Base-by-base conservation (phyloP, 2,888 invertebrate species). In the Operophtera brumata region DNA sequence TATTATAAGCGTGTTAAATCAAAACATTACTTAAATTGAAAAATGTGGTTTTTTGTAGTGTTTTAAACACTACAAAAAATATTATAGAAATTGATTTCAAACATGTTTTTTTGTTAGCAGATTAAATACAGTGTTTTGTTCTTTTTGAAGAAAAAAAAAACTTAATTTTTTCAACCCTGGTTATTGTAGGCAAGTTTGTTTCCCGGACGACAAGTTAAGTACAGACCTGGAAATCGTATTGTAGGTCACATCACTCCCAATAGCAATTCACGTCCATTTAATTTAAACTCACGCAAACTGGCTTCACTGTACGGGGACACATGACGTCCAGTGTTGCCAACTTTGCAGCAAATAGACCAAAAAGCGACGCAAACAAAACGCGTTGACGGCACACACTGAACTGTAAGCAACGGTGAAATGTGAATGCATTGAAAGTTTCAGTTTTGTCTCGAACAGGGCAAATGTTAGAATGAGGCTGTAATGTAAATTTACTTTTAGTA, bases 291-390 rank as follows among this genome's bases (percentile, higher is more conserved):
- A 12, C 20, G 43, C 51, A n/a, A 45, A 53, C 54, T 65, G 60
- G 70, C 65, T 66, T 62, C 66, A 62, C 65, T 64, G 64, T 65
- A 44, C 39, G 47, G 59, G 64, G 69, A 74, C 80, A 82, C 73
- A 72, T 78, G 80, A 75, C 77, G 79, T 69, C 62, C 72, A 71
- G 70, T 76, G 79, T 70, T 79, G 73, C 77, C 77, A 83, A 83
- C 80, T 80, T 82, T 70, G 67, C 64, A 62, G 68, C 66, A 67
- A 77, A 81, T 79, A 77, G 72, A 68, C 64, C 54, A 60, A 59
- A 59, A 59, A 76, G 78, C 75, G 76, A 60, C 65, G 66, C 65
- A 67, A 69, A 69, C 64, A 60, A 60, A 70, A 69, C 74, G 72
- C 70, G 30, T 39, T 53, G 57, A 54, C 54, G 51, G 40, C 48